Base-by-base conservation (phyloP, 2,113 vertebrate species). In the Melanerpes aurifrons region DNA sequence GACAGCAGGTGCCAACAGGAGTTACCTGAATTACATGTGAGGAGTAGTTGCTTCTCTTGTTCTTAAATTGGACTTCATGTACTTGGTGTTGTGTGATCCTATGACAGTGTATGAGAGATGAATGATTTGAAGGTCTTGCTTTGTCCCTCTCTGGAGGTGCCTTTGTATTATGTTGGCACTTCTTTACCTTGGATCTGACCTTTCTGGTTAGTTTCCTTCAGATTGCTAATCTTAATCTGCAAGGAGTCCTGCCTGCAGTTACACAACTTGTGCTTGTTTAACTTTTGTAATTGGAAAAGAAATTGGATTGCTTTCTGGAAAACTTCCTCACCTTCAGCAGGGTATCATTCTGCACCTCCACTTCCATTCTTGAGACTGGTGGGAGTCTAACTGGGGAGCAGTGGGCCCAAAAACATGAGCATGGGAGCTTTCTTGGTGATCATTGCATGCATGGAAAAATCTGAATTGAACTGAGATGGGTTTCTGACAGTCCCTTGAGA, bases 41-140 rank as follows among this genome's bases (percentile, higher is more conserved):
- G 37, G 29, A 74, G 12, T 71, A 64, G 35, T 80, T 91, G 21
- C 12, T 85, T 72, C 45, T 82, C 37, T 67, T 45, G 16, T 68
- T 62, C 69, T 85, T 50, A 57, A 82, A 35, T 35, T 59, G 40
- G 9, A 15, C 31, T 86, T 86, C 3, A 11, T 43, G 1, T 58
- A 26, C 18, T 35, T 67, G 54, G 21, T 67, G 10, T 19, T n/a
- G 7, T 73, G 7, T 67, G 10, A 10, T 77, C 35, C 35, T 87
- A 0, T 1, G 3, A 24, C 73, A n/a, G 72, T 1, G 3, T n/a
- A 12, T 20, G 22, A 7, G 25, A 76, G 14, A 22, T 76, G 26
- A 54, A 84, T 63, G 74, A 21, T 6, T 45, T 76, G 43, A 45
- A 45, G 29, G 12, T 24, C 5, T 62, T 73, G 7, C 54, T 45